phyloP scores from a whole-genome alignment of 2,797 vertebrate species.

The Phalanger gymnotis region DNA sequence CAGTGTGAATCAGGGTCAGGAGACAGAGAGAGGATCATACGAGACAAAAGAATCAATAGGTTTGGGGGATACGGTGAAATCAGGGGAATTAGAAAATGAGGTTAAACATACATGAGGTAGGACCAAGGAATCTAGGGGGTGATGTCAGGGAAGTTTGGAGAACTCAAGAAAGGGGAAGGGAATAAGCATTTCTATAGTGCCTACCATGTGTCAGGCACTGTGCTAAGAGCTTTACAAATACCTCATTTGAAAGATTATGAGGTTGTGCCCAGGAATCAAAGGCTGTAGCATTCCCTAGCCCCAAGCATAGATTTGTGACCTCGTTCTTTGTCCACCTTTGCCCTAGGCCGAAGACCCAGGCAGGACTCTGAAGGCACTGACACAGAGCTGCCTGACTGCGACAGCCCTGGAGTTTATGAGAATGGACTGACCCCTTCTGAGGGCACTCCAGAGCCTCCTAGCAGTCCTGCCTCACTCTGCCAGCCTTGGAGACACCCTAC shows the following conservation, averaged over 20 bases:
- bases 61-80: neutral
- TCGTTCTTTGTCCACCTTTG: slow-evolving; percentile 53
- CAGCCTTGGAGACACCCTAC: slow-evolving; percentile 78
- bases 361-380: slow-evolving; percentile 81
- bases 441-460: slow-evolving; percentile 83
- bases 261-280: neutral
- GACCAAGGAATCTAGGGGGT: neutral
- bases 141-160: neutral
- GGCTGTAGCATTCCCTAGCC: neutral
- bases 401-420: slow-evolving; percentile 81
- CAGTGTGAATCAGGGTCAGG: neutral
- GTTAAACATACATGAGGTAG: slow-evolving; percentile 2
- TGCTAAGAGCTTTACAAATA: neutral
- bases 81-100: neutral
- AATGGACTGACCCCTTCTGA: slow-evolving; percentile 84
- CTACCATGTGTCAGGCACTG: neutral
- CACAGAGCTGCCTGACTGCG: slow-evolving; percentile 80
- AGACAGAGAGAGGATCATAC: no score
- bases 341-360: slow-evolving; percentile 74
- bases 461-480: slow-evolving; percentile 80
- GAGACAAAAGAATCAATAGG: neutral
- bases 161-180: neutral
- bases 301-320: slow-evolving; percentile 1
- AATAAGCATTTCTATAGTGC: neutral
- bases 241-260: neutral